phyloP scores from a whole-genome alignment of 1,140 invertebrate species.

The Conus betulinus region DNA sequence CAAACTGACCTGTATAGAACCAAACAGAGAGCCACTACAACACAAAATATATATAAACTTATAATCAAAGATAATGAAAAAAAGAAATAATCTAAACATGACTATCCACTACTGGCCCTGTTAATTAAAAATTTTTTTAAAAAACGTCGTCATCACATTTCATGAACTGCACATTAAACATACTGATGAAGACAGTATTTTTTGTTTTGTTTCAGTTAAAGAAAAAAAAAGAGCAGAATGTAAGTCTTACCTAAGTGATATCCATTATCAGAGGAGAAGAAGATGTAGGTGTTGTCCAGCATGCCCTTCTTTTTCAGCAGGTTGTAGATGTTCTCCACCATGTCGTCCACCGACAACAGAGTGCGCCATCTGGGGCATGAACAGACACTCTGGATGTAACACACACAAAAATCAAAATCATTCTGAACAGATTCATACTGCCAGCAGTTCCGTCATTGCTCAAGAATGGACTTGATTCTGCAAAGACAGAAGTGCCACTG shows the following conservation, averaged over 20 bases:
- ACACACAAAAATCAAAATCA: slow-evolving; percentile 15
- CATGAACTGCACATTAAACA: too few relatives aligned
- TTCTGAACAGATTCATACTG: not conserved
- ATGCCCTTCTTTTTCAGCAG: slow-evolving; percentile 78
- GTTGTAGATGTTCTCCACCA: slow-evolving; percentile 83
- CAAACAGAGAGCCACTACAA: not conserved
- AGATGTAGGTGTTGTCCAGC: slow-evolving; percentile 86
- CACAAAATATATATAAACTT: not conserved
- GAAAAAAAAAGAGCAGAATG: too few relatives aligned
- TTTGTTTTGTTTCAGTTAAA: too few relatives aligned
- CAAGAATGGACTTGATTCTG: not conserved
- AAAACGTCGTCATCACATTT: too few relatives aligned
- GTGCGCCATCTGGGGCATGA: slow-evolving; percentile 81
- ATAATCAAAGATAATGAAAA: not conserved
- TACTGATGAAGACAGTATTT: too few relatives aligned
- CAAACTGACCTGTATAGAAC: slow-evolving; percentile 84
- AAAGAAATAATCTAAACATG: too few relatives aligned
- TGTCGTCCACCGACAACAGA: slow-evolving; percentile 89
- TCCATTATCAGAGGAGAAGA: slow-evolving; percentile 92
- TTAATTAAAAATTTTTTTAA: too few relatives aligned
- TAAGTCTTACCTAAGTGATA: slow-evolving; percentile 84
- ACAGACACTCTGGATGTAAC: not conserved
- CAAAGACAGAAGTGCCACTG: too few relatives aligned
- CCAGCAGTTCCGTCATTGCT: not conserved
- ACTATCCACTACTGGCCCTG: too few relatives aligned